Conservation (phyloP, 2,888 invertebrate genomes). For the Mesochorus sp. region DNA sequence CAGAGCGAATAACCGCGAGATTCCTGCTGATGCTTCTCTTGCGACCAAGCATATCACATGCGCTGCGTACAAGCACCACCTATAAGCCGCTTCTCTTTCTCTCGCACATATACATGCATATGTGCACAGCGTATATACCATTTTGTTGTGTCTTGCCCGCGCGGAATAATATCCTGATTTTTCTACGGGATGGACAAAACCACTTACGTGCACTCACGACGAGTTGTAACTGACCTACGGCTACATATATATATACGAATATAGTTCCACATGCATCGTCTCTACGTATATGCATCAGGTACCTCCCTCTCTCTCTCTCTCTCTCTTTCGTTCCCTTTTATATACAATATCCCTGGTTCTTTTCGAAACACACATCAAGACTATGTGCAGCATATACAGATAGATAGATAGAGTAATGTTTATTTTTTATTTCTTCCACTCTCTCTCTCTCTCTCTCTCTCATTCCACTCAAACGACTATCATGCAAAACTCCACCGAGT, state of each 20-base stretch:
- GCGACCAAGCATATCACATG: constrained; percentile 44
- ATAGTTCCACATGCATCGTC: too few relatives aligned
- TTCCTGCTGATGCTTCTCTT: constrained; percentile 35
- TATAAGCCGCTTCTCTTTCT: not conserved
- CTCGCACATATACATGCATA: not conserved
- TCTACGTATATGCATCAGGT: too few relatives aligned
- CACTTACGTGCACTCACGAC: constrained; percentile 68
- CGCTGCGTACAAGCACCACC: constrained; percentile 32
- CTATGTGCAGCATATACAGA: constrained; percentile 6
- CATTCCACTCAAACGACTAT: constrained; percentile 54
- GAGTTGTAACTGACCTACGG: constrained; percentile 65
- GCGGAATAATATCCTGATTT: constrained; percentile 62
- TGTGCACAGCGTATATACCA: not conserved
- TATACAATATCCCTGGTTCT: constrained; percentile 43
- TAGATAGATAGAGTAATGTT: not conserved
- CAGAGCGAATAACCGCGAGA: not conserved
- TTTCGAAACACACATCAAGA: constrained; percentile 36
- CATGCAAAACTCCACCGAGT: constrained; percentile 50
- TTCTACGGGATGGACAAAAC: constrained; percentile 63
- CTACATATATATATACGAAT: constrained; percentile 43
- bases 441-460: constrained; percentile 16
- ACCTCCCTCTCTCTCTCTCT: too few relatives aligned
- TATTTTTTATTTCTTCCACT: constrained; percentile 7
- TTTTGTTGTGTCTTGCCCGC: constrained; percentile 23
- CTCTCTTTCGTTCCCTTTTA: constrained; percentile 47